Evolutionary conservation across 1,140 invertebrate species (phyloP), one percentile per base, ranked within the genome.

Genomic region (Brachystomella parvula): DNA sequence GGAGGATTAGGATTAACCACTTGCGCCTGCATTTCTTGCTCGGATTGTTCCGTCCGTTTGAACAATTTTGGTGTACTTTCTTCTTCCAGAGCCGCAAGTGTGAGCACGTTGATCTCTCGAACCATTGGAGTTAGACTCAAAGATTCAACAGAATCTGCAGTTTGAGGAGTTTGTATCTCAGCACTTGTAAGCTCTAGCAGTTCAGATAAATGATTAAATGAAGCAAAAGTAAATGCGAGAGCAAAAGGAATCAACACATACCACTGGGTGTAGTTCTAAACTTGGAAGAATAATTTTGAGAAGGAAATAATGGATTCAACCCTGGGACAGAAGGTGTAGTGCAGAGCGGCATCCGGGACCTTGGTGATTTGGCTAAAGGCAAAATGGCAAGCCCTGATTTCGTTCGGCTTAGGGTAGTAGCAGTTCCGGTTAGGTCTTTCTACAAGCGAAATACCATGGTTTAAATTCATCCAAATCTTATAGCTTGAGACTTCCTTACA

Each of bases 111-210:
- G 19, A 72, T 72, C 63, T 72, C 71, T 53, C 67, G 28, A 60
- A 72, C 69, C 1, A 72, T 32, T 31, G 71, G 71, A 28, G 67
- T 72, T 24, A 72, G 47, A 26, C 65, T 39, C 6, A 71, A 39
- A 19, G 32, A 30, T 29, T 63, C 66, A 1, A 49, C 1, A 29
- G 63, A 58, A 3, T 21, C 6, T 12, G 21, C 9, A 15, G 15
- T 60, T 21, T 9, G 12, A 57, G 21, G 12, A 6, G 24, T 28
- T 12, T 57, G 12, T 24, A 28, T 12, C 6, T n/a, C 12, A 28
- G 53, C 53, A 6, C 6, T 57, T 21, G n/a, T n/a, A n/a, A 28
- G 28, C 53, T 15, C 53, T 57, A 57, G 24, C 53, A n/a, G 9
- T 15, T 15, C 28, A 57, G n/a, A 57, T 6, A 57, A 21, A 24